Conservation (phyloP, 2,113 vertebrate species). For the Eublepharis macularius region DNA sequence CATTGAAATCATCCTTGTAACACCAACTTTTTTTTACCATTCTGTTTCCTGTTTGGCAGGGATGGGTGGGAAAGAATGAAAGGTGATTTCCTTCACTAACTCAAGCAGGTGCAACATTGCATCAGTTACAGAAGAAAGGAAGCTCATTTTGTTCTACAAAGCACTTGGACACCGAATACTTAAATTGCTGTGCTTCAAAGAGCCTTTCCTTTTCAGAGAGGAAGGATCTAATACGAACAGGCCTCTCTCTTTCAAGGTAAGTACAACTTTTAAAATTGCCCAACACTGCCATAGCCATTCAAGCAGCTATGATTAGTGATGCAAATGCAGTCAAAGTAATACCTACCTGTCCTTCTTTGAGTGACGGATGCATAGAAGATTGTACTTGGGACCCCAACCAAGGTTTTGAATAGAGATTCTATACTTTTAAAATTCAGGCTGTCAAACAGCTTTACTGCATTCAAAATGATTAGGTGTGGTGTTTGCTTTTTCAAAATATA, state of each 20-base stretch:
- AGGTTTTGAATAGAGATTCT: not conserved
- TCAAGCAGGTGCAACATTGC: not conserved
- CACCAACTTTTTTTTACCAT: no score
- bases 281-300: not conserved
- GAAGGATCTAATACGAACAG: not conserved
- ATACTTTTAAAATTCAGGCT: constrained; percentile 16
- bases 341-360: not conserved
- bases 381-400: not conserved
- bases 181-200: not conserved
- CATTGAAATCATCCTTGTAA: no score
- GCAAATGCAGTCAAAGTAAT: not conserved
- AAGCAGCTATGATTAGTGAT: not conserved
- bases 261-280: not conserved
- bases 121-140: not conserved
- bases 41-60: not conserved
- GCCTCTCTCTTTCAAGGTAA: not conserved
- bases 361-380: not conserved
- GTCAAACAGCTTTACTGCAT: not conserved
- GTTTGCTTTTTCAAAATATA: constrained; percentile 5
- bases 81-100: not conserved
- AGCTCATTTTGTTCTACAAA: not conserved
- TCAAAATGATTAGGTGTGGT: constrained; percentile 36
- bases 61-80: no score
- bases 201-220: not conserved
- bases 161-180: not conserved